Base-by-base conservation (phyloP, 2,113 vertebrate genomes). In the Rhizomys pruinosus region DNA sequence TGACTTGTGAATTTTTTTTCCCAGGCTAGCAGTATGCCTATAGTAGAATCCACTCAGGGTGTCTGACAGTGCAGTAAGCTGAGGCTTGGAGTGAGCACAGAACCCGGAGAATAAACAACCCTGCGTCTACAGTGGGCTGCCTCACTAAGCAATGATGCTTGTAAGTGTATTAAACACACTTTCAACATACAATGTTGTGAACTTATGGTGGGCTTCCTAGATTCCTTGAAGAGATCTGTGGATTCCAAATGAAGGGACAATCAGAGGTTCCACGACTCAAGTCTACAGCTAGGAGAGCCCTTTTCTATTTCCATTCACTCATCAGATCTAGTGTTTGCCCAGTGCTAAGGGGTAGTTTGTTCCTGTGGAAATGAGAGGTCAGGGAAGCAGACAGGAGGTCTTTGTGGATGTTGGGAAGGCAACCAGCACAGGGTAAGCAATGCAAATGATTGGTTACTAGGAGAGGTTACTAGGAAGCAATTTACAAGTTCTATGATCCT, bases 401-500 rank as follows among this genome's bases (percentile, higher is more conserved):
- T 3, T n/a, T 9, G 37, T 63, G 47, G 77, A 63, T 15, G 15
- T 59, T 1, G 6, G 63, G n/a, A 59, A 91, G n/a, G 34, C 29
- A 34, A 61, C 32, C 39, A 47, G 3, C 22, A 1, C 1, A 25
- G 47, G 66, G 22, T 1, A 37, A 61, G 37, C 27, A 37, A 80
- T 7, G 2, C 25, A 13, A 23, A 25, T 34, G 76, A 1, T 15
- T n/a, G n/a, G n/a, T n/a, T n/a, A n/a, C 5, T 0, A 61, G 25
- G 11, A 52, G 7, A 82, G 23, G 34, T 57, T 27, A 20, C 71
- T 34, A 47, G 64, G 32, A 55, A 71, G 34, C 17, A 69, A 10
- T 37, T 91, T 84, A 57, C 15, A 39, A 2, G 9, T 23, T 59
- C 73, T 15, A 15, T 37, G 20, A 29, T 22, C 0, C 25, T 15